These are phyloP conservation scores for Scortum barcoo DNA, from an alignment of 2,113 vertebrate genomes.

Conservation along the genomic window DNA sequence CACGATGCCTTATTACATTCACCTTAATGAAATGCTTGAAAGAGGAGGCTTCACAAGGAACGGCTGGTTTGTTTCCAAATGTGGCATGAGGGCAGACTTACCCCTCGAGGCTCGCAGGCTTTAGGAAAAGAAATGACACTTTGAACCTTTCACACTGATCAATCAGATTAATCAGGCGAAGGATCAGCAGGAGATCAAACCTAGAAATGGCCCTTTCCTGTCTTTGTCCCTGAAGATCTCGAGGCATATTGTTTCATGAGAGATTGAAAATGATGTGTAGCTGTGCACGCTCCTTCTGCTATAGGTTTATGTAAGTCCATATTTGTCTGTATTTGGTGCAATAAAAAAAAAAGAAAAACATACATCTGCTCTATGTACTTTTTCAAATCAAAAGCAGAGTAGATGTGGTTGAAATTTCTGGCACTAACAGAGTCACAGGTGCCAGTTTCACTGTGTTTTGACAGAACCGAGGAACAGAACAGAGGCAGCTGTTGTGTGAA, in stretches of 20 bases:
- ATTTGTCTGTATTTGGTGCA: conserved; percentile 2
- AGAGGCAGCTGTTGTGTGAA: conserved; percentile 11
- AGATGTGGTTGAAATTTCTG: background rate
- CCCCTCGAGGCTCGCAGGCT: background rate
- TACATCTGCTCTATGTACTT: background rate
- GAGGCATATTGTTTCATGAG: background rate
- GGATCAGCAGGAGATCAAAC: conserved; percentile 30
- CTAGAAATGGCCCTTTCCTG: background rate
- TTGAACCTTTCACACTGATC: conserved; percentile 25
- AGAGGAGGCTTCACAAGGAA: background rate
- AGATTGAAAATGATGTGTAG: too few relatives aligned
- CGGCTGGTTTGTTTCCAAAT: conserved; percentile 6
- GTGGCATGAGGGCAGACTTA: conserved; percentile 11
- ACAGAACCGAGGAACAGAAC: background rate
- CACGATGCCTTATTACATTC: conserved; percentile 7
- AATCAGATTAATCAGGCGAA: conserved; percentile 15
- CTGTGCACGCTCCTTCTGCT: too few relatives aligned
- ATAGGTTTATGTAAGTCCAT: background rate
- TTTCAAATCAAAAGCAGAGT: background rate
- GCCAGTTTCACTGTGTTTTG: conserved; percentile 2
- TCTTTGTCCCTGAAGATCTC: conserved; percentile 2
- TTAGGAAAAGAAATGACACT: conserved; percentile 2
- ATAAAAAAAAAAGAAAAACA: background rate
- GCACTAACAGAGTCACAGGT: background rate
- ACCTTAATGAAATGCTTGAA: conserved; percentile 10